Evolutionary conservation across 1,140 invertebrate species (phyloP).

Genomic region (Condylostylus longicornis): DNA sequence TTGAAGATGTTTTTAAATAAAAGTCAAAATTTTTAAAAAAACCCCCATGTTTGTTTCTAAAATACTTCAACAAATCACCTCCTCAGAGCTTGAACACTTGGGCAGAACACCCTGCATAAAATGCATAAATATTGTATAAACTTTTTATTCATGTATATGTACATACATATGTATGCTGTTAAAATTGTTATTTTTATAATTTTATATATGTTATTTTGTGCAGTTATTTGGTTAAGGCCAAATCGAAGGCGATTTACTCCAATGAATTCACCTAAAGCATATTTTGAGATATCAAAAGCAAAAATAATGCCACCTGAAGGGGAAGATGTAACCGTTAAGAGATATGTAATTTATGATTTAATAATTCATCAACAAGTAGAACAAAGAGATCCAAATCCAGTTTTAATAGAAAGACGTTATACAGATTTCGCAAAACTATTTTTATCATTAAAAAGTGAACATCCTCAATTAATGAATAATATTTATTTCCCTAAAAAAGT

Average conservation of each 20-base stretch:
- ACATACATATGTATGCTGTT: conserved; percentile 1
- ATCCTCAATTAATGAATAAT: conserved; percentile 39
- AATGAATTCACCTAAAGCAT: conserved; percentile 18
- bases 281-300: conserved; percentile 36
- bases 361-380: conserved; percentile 38
- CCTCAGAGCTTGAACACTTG: too few relatives aligned
- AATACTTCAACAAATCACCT: too few relatives aligned
- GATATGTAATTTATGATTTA: conserved; percentile 46
- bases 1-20: too few relatives aligned
- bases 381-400: conserved; percentile 39
- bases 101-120: too few relatives aligned
- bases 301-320: conserved; percentile 30
- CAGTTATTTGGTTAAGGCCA: conserved; percentile 22
- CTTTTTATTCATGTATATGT: background rate
- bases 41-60: background rate
- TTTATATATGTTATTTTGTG: background rate
- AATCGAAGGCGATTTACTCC: conserved; percentile 9
- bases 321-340: conserved; percentile 39
- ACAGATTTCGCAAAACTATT: conserved; percentile 60
- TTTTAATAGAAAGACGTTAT: conserved; percentile 53
- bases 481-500: conserved; percentile 60
- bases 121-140: background rate
- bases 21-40: background rate
- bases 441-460: conserved; percentile 42
- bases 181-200: background rate